Evolutionary conservation across 2,113 vertebrate species (phyloP).

Genomic region (Ceratotherium simum): DNA sequence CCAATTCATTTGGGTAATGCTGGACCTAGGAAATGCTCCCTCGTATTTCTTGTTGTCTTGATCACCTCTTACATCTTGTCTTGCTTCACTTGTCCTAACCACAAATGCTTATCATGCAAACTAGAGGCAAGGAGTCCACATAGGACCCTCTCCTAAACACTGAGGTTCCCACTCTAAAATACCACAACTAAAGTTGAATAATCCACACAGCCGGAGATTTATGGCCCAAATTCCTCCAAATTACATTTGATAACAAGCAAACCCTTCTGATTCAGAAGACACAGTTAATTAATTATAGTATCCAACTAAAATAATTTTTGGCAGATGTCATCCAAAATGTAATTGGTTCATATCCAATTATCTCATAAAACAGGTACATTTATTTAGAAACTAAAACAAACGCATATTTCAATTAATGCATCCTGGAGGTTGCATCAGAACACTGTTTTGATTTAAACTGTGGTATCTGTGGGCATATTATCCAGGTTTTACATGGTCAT

Average conservation of each 20-base stretch:
- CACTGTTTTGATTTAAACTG: constrained; percentile 57
- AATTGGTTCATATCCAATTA: constrained; percentile 73
- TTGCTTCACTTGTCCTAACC: neutral
- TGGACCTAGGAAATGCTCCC: neutral
- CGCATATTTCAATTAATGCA: constrained; percentile 66
- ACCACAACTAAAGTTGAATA: neutral
- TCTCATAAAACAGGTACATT: constrained; percentile 72
- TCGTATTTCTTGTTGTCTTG: neutral
- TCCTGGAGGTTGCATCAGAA: constrained; percentile 45
- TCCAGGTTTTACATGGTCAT: neutral
- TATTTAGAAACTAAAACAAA: constrained; percentile 71
- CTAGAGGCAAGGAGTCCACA: neutral
- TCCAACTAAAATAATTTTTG: constrained; percentile 74
- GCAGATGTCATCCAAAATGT: constrained; percentile 63
- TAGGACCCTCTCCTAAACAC: neutral
- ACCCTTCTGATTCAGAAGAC: constrained; percentile 35
- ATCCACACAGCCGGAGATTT: neutral
- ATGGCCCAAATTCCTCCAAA: constrained; percentile 56
- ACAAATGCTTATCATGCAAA: neutral
- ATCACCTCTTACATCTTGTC: neutral
- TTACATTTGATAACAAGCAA: constrained; percentile 42
- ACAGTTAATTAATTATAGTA: constrained; percentile 66
- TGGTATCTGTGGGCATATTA: constrained; percentile 35
- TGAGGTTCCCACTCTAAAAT: neutral
- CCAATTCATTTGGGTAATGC: neutral